These are phyloP conservation scores for Limnothrissa miodon DNA, from an alignment of 2,113 vertebrate genomes.

Conservation along the genomic window DNA sequence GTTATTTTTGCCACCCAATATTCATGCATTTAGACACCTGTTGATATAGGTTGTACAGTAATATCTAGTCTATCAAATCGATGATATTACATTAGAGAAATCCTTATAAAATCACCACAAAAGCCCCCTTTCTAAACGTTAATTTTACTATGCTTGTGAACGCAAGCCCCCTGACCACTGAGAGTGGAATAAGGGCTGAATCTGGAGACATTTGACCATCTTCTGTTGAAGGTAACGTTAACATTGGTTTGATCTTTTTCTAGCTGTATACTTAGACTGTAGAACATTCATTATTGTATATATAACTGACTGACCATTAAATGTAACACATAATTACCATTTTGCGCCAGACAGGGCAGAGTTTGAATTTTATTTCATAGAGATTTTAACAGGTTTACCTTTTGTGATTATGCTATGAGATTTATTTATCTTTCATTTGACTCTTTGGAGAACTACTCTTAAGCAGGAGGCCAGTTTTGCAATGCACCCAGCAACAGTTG, in stretches of 20 bases:
- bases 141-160: not conserved
- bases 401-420: no score
- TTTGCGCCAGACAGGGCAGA: no score
- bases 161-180: not conserved
- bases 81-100: not conserved
- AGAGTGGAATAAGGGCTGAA: not conserved
- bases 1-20: not conserved
- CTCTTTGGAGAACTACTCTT: no score
- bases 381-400: no score
- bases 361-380: no score
- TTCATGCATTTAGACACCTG: not conserved
- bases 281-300: no score
- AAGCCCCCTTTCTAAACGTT: not conserved
- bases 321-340: no score
- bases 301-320: no score
- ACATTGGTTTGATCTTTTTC: not conserved
- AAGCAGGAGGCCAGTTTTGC: no score
- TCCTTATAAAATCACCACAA: not conserved
- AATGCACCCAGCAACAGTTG: no score
- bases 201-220: not conserved
- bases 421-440: no score
- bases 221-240: not conserved
- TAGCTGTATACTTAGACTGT: no score
- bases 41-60: not conserved
- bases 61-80: not conserved